Percentiles rank a stretch among this genome's conserved stretches.
Conservation (phyloP, 2,797 vertebrate species). For the Aphelocoma californica region DNA sequence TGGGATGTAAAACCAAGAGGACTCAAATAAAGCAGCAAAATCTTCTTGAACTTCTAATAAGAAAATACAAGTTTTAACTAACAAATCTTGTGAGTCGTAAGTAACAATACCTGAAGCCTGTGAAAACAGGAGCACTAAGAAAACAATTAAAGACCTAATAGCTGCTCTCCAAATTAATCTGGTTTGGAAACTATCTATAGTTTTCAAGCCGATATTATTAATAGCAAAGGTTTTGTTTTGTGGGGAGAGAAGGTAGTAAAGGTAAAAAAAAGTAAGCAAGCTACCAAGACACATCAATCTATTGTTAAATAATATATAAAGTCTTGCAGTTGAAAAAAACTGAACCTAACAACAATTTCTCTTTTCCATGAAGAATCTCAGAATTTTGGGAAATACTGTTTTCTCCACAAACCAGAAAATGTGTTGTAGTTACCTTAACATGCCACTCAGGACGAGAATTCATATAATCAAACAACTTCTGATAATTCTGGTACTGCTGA, state of each 20-base stretch:
- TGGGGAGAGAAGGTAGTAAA: neutral
- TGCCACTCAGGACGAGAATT: conserved; percentile 85
- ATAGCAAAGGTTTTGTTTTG: neutral
- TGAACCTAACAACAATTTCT: neutral
- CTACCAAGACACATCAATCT: neutral
- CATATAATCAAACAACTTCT: conserved; percentile 91
- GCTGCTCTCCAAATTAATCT: neutral
- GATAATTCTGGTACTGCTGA: conserved; percentile 91
- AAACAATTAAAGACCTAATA: neutral
- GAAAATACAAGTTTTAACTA: neutral
- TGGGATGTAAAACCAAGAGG: neutral
- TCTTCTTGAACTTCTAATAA: neutral
- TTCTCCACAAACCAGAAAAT: neutral
- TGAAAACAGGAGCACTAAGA: neutral
- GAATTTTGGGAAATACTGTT: neutral
- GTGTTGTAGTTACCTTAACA: conserved; percentile 79
- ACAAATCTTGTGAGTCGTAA: neutral
- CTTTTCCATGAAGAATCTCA: neutral
- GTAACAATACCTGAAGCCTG: neutral
- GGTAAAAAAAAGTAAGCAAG: neutral
- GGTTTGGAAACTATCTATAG: neutral
- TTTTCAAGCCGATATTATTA: neutral
- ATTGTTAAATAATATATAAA: neutral
- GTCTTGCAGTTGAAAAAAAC: neutral
- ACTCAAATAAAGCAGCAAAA: neutral